Conservation (phyloP, 2,888 invertebrate species). For the Formica aserva region DNA sequence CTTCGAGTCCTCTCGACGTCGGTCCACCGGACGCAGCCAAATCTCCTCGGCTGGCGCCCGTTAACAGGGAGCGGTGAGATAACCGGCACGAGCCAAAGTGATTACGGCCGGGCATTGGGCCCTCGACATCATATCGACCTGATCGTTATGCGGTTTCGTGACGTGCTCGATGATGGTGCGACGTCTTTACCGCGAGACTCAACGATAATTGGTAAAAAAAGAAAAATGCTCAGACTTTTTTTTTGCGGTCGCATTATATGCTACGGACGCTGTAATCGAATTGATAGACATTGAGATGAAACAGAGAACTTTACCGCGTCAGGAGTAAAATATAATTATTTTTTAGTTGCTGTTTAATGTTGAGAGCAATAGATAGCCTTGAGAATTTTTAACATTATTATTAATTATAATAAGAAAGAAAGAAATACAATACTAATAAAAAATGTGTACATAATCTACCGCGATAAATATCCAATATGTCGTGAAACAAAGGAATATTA, state of each 20-base stretch:
- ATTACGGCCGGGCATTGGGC: background rate
- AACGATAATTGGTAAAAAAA: constrained; percentile 9
- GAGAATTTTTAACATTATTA: background rate
- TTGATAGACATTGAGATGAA: constrained; percentile 5
- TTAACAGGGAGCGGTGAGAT: constrained; percentile 26
- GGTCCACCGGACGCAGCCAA: constrained; percentile 31
- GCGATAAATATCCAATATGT: constrained; percentile 20
- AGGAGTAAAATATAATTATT: background rate
- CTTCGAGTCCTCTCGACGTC: constrained; percentile 58
- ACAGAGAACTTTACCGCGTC: background rate
- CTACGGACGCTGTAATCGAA: background rate
- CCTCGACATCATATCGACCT: background rate
- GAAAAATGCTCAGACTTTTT: background rate
- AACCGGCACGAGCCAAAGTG: constrained; percentile 13
- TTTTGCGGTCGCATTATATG: background rate
- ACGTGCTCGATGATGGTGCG: background rate
- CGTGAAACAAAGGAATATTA: constrained; percentile 45
- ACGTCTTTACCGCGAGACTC: background rate
- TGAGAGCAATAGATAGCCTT: background rate
- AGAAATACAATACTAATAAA: background rate
- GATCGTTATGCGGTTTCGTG: constrained; percentile 28
- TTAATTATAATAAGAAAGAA: background rate
- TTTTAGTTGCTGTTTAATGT: background rate
- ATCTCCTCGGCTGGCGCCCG: constrained; percentile 60
- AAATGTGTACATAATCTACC: background rate